A percentile compares a stretch with the other conserved stretches of the same genome.
These are phyloP conservation scores for Colius striatus DNA, from an alignment of 2,113 vertebrate genomes.

Conservation along the genomic window DNA sequence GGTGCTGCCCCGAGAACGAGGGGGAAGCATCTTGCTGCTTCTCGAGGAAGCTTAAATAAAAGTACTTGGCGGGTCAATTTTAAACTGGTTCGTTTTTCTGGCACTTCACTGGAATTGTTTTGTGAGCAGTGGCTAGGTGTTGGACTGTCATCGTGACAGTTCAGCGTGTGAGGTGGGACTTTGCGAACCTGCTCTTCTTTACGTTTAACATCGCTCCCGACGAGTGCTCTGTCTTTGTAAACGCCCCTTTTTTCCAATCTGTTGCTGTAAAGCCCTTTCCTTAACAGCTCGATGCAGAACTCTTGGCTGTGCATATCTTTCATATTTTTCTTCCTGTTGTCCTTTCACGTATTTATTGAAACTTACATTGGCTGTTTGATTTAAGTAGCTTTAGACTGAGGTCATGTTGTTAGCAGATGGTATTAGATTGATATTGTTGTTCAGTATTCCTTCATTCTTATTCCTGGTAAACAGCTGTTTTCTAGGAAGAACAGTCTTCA, in stretches of 20 bases:
- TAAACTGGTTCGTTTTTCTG: neutral
- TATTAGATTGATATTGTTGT: neutral
- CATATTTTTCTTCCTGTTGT: neutral
- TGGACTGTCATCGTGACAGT: neutral
- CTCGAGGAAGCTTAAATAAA: neutral
- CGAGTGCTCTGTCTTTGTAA: neutral
- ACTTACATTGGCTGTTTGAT: neutral
- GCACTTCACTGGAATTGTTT: neutral
- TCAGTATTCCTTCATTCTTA: neutral
- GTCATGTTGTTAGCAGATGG: neutral
- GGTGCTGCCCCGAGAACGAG: neutral
- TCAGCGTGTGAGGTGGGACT: neutral
- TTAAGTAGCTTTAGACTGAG: neutral
- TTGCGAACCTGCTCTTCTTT: neutral
- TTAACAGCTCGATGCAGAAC: neutral
- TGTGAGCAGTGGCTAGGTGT: neutral
- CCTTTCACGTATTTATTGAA: neutral
- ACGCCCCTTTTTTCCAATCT: fast-evolving
- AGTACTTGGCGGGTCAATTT: fast-evolving
- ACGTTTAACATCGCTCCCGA: fast-evolving
- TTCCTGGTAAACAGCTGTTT: neutral
- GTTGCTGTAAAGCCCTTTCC: neutral
- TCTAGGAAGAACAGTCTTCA: neutral
- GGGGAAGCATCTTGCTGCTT: neutral
- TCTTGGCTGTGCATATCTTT: neutral